Conservation (phyloP, 2,113 vertebrate species). For the Talpa occidentalis region DNA sequence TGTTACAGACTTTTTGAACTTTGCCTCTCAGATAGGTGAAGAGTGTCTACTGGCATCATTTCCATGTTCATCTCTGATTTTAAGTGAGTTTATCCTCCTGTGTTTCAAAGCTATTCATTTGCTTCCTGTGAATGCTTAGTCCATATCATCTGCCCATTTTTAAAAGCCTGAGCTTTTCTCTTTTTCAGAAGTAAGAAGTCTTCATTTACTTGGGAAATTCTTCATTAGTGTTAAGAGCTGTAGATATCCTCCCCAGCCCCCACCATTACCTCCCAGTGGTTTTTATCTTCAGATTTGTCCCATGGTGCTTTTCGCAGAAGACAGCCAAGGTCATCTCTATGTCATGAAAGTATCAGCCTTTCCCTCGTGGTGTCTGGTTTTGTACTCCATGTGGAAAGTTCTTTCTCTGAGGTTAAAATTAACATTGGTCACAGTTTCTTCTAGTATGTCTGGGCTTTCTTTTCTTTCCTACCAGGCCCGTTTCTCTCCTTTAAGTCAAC, state of each 20-base stretch:
- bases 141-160: not conserved
- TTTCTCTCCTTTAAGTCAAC: not conserved
- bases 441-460: not conserved
- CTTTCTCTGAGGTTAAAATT: not conserved
- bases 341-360: not conserved
- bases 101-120: not conserved
- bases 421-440: not conserved
- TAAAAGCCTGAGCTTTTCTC: not conserved
- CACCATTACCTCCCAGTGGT: not conserved
- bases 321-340: too few relatives aligned
- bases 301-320: not conserved
- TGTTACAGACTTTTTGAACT: not conserved
- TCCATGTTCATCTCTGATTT: not conserved
- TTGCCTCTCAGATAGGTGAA: not conserved
- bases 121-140: not conserved
- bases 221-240: accelerated
- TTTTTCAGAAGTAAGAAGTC: not conserved
- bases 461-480: not conserved
- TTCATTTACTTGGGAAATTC: not conserved
- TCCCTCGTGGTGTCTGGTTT: not conserved
- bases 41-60: not conserved
- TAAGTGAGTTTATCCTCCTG: not conserved
- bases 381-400: not conserved
- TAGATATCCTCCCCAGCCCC: too few relatives aligned
- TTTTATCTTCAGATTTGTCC: not conserved